These are phyloP conservation scores for Chymomyza costata DNA, from an alignment of 1,140 invertebrate genomes.

Conservation along the genomic window DNA sequence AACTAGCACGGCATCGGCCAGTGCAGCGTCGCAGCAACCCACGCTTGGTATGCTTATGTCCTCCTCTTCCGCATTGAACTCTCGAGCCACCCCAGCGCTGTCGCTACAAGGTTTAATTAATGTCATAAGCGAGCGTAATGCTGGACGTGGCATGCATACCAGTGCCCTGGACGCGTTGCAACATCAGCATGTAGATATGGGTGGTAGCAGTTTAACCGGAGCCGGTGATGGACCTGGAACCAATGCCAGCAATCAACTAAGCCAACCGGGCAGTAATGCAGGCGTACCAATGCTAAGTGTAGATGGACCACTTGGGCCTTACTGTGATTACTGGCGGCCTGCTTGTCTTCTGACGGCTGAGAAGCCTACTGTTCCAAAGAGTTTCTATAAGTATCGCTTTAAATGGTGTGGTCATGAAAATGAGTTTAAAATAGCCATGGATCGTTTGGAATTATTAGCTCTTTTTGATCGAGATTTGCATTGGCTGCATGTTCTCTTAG, in stretches of 20 bases:
- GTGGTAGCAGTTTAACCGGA: conserved; percentile 12
- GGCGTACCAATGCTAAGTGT: conserved; percentile 57
- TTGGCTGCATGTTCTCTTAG: conserved; percentile 88
- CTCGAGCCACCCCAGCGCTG: conserved; percentile 11
- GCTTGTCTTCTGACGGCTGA: conserved; percentile 60
- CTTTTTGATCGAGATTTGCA: conserved; percentile 94
- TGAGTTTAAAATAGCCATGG: conserved; percentile 88
- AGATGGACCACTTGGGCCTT: conserved; percentile 60
- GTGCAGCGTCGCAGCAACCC: conserved; percentile 9
- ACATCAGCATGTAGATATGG: conserved; percentile 39
- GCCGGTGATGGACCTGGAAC: background rate
- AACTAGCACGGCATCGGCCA: conserved; percentile 5
- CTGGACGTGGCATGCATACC: conserved; percentile 21
- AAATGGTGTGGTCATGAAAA: conserved; percentile 78
- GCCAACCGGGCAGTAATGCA: conserved; percentile 26
- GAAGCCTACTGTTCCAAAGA: conserved; percentile 78
- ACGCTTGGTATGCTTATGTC: conserved; percentile 41
- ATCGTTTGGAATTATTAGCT: conserved; percentile 92
- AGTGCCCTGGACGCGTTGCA: conserved; percentile 40
- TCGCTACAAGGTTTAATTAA: conserved; percentile 61
- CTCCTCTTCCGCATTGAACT: conserved; percentile 10
- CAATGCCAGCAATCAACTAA: conserved; percentile 26
- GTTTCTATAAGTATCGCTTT: conserved; percentile 91
- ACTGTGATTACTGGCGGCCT: conserved; percentile 69
- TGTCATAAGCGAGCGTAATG: conserved; percentile 51